phyloP scores from a whole-genome alignment of 1,140 invertebrate species.

The Octopus sinensis region DNA sequence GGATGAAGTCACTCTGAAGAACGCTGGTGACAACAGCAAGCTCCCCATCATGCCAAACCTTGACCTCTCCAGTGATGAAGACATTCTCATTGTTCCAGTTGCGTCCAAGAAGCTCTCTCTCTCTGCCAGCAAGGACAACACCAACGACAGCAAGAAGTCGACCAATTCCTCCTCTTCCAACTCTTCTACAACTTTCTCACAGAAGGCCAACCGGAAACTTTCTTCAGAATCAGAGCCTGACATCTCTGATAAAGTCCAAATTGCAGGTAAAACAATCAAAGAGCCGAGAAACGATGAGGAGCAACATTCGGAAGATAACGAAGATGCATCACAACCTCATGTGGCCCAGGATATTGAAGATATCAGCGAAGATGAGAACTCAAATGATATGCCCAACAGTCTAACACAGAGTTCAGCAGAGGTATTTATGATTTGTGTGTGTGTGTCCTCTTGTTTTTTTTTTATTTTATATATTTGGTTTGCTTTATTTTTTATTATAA shows the following conservation, averaged over 20 bases:
- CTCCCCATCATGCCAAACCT: background rate
- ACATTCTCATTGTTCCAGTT: background rate
- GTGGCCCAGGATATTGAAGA: slow-evolving; percentile 31
- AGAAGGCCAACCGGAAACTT: background rate
- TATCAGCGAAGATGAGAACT: slow-evolving; percentile 19
- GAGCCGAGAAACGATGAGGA: background rate
- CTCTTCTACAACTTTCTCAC: background rate
- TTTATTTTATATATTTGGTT: background rate
- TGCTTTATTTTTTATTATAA: too few species aligned
- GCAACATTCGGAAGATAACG: slow-evolving; percentile 11
- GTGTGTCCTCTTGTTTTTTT: background rate
- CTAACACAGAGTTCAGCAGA: slow-evolving; percentile 29
- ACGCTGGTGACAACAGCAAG: background rate
- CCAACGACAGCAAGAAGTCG: background rate
- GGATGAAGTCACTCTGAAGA: slow-evolving; percentile 60
- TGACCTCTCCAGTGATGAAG: slow-evolving; percentile 17
- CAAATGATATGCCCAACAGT: slow-evolving; percentile 23
- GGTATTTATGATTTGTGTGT: slow-evolving; percentile 33
- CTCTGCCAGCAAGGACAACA: background rate
- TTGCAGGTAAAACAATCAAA: background rate
- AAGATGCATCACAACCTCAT: background rate
- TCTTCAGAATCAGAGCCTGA: background rate
- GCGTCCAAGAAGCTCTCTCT: background rate
- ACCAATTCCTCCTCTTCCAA: background rate
- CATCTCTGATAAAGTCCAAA: background rate